Evolutionary conservation across 2,797 vertebrate genomes (phyloP).

Genomic region (Micromesistius poutassou): DNA sequence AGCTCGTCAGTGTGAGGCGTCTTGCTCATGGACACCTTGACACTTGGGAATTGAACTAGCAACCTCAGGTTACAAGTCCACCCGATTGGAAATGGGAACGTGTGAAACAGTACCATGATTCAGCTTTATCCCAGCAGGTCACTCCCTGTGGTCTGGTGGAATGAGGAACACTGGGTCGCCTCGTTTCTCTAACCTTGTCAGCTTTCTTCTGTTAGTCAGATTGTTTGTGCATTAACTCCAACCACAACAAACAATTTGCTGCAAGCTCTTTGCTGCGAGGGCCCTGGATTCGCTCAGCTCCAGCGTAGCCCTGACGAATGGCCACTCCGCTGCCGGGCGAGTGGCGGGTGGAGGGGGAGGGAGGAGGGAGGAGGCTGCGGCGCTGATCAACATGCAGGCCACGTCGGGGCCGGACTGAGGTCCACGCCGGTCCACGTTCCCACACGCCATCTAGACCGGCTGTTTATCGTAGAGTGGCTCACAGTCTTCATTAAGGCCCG

Average conservation of each 20-base stretch:
- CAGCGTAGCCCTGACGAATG: conserved; percentile 46
- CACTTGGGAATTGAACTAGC: no score
- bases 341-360: not conserved
- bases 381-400: conserved; percentile 35
- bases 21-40: no score
- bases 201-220: not conserved
- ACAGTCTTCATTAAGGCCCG: conserved; percentile 10
- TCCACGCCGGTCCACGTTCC: conserved; percentile 29
- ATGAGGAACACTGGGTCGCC: not conserved
- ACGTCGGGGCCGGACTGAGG: conserved; percentile 34
- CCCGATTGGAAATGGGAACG: conserved; percentile 28
- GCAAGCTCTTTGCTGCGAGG: not conserved
- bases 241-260: not conserved
- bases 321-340: conserved; percentile 17
- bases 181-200: not conserved
- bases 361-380: conserved; percentile 34
- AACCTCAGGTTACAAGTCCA: no score
- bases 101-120: not conserved
- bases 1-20: no score
- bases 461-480: conserved; percentile 45
- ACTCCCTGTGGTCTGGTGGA: not conserved
- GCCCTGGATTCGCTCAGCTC: conserved; percentile 7
- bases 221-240: not conserved
- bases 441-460: conserved; percentile 36
- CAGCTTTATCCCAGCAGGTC: not conserved